These are phyloP conservation scores for Callipepla squamata DNA, from an alignment of 2,113 vertebrate species.

Conservation along the genomic window DNA sequence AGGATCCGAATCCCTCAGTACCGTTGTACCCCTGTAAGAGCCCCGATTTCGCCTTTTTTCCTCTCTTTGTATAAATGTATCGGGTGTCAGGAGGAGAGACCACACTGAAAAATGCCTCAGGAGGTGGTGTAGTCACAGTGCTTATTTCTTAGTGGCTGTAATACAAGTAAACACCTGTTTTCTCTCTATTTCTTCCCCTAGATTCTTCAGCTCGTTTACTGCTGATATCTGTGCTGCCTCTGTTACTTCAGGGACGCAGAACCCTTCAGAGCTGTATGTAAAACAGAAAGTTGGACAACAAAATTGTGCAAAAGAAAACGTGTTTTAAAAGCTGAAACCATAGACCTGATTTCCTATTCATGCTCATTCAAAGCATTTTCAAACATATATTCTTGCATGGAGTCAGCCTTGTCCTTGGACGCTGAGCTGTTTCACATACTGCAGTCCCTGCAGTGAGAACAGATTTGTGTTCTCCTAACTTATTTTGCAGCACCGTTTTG, in stretches of 20 bases:
- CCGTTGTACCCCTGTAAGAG: not conserved
- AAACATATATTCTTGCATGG: not conserved
- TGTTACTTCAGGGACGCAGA: not conserved
- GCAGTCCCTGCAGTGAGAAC: not conserved
- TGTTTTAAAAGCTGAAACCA: not conserved
- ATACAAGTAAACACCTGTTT: constrained; percentile 4
- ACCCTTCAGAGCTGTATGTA: not conserved
- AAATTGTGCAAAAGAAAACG: not conserved
- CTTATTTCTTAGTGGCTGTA: constrained; percentile 7
- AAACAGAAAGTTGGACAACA: not conserved
- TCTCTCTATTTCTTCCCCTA: not conserved
- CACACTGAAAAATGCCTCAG: not conserved
- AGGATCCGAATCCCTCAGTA: not conserved
- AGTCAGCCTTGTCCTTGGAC: not conserved
- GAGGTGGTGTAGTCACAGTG: not conserved
- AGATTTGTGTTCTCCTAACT: not conserved
- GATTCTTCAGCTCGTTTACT: not conserved
- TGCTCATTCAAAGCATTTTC: not conserved
- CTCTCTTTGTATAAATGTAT: not conserved
- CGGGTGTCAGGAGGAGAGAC: not conserved
- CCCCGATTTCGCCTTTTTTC: not conserved
- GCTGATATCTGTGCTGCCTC: not conserved
- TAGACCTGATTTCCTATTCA: not conserved
- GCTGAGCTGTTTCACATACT: not conserved
- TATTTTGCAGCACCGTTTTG: constrained; percentile 34